Evolutionary conservation across 1,140 invertebrate genomes (phyloP).

Genomic region (Drosophila orosa): DNA sequence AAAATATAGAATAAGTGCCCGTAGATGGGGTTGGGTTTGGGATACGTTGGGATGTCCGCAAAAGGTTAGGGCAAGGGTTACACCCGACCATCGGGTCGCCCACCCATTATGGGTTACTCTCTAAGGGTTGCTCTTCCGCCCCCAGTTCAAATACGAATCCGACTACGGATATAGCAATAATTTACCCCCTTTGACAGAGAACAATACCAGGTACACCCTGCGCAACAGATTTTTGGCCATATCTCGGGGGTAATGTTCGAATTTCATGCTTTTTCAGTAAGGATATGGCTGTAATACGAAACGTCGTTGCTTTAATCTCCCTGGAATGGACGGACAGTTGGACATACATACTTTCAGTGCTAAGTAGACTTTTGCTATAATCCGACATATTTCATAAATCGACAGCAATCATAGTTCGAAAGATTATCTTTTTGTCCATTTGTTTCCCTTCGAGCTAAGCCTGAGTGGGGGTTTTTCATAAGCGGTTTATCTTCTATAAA

Average conservation of each 20-base stretch:
- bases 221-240: constrained; percentile 33
- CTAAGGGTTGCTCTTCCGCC: constrained; percentile 46
- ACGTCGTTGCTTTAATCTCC: background rate
- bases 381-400: constrained; percentile 38
- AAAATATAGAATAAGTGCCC: constrained; percentile 79
- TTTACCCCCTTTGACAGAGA: constrained; percentile 66
- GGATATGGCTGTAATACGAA: constrained; percentile 19
- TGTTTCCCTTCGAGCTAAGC: constrained; percentile 5
- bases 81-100: constrained; percentile 13
- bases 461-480: background rate
- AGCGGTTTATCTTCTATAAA: constrained; percentile 3
- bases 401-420: constrained; percentile 29
- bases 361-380: constrained; percentile 31
- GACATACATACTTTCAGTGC: background rate
- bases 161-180: constrained; percentile 74
- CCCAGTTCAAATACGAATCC: constrained; percentile 40
- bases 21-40: constrained; percentile 14
- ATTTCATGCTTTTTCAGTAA: constrained; percentile 2
- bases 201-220: constrained; percentile 46
- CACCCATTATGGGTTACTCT: constrained; percentile 24
- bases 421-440: constrained; percentile 12
- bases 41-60: constrained; percentile 16
- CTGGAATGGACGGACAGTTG: constrained; percentile 5
- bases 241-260: constrained; percentile 15
- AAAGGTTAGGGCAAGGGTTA: constrained; percentile 30